phyloP scores from a whole-genome alignment of 2,113 vertebrate genomes.

The Morone chrysops region DNA sequence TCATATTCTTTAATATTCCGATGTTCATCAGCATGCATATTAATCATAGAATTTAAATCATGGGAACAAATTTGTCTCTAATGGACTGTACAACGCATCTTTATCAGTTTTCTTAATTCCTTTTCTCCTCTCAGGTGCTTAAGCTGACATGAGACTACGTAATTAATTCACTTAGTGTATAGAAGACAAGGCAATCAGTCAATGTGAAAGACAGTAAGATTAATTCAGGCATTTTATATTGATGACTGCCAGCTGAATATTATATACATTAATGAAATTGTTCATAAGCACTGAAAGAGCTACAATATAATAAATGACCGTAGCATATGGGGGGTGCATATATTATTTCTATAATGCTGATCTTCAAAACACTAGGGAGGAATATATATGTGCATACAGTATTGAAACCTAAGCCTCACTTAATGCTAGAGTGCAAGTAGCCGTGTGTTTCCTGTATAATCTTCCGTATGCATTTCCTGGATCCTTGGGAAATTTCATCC shows the following conservation, averaged over 20 bases:
- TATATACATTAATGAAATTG: conserved; percentile 65
- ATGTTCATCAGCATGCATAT: conserved; percentile 69
- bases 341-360: conserved; percentile 39
- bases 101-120: conserved; percentile 66
- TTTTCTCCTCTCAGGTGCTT: conserved; percentile 69
- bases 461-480: conserved; percentile 26
- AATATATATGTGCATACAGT: conserved; percentile 41
- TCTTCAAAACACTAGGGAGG: conserved; percentile 59
- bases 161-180: conserved; percentile 76
- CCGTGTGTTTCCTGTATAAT: conserved; percentile 46
- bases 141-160: conserved; percentile 58
- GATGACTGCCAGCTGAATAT: conserved; percentile 64
- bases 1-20: conserved; percentile 70
- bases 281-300: conserved; percentile 52
- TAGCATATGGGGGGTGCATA: conserved; percentile 46
- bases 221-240: conserved; percentile 70
- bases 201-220: conserved; percentile 60
- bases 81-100: conserved; percentile 74
- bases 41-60: conserved; percentile 74
- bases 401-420: conserved; percentile 55
- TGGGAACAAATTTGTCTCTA: conserved; percentile 69
- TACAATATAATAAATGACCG: conserved; percentile 55
- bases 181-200: conserved; percentile 69
- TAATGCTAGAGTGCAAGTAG: conserved; percentile 27
- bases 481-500: conserved; percentile 48